phyloP scores from a whole-genome alignment of 1,140 invertebrate species.

The Drosophila sp. region DNA sequence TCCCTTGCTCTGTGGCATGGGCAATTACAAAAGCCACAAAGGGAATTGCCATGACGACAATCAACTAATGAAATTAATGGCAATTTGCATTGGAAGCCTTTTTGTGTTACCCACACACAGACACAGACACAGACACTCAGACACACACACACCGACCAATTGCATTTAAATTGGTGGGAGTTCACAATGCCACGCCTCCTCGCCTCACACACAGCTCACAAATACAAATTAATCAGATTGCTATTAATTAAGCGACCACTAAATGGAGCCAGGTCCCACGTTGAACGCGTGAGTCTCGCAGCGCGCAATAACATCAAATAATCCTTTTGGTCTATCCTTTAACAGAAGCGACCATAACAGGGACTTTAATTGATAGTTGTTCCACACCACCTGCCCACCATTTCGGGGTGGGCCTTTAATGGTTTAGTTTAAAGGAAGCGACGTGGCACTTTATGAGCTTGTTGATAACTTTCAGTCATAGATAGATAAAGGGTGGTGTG shows the following conservation, averaged over 20 bases:
- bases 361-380: constrained; percentile 36
- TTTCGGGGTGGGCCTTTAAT: not conserved
- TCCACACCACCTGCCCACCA: not conserved
- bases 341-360: constrained; percentile 30
- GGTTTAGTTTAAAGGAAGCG: not conserved
- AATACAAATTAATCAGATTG: constrained; percentile 62
- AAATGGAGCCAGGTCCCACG: constrained; percentile 25
- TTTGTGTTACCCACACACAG: not conserved
- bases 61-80: constrained; percentile 63
- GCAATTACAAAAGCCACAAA: constrained; percentile 55
- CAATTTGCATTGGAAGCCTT: constrained; percentile 42
- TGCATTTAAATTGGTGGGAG: constrained; percentile 46
- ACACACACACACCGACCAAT: constrained; percentile 21
- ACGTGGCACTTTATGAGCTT: constrained; percentile 37
- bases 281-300: constrained; percentile 6
- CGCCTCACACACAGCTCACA: constrained; percentile 30
- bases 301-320: constrained; percentile 30
- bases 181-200: constrained; percentile 17
- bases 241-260: constrained; percentile 57
- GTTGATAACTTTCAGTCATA: constrained; percentile 12
- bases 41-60: constrained; percentile 60
- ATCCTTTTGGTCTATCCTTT: constrained; percentile 23
- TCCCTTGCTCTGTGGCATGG: constrained; percentile 31
- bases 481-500: not conserved
- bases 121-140: constrained; percentile 23